A percentile compares a stretch with the other conserved stretches of the same genome.
phyloP scores from a whole-genome alignment of 2,113 vertebrate species.

The Carassius gibelio region DNA sequence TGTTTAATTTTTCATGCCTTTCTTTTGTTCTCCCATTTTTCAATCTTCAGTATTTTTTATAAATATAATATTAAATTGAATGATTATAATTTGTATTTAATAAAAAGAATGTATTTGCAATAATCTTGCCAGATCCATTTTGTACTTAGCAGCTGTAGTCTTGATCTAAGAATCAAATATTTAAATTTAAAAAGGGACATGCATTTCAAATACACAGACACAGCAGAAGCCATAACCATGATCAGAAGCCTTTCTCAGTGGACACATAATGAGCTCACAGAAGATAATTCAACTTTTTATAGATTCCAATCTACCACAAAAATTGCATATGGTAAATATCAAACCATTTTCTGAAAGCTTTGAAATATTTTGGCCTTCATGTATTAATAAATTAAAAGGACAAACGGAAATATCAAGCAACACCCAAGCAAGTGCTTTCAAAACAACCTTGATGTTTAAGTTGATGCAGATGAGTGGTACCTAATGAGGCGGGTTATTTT shows the following conservation, averaged over 20 bases:
- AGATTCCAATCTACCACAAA: neutral
- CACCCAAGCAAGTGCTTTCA: neutral
- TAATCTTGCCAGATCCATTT: neutral
- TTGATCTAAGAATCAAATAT: constrained; percentile 23
- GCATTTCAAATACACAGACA: neutral
- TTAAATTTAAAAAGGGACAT: neutral
- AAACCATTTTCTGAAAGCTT: neutral
- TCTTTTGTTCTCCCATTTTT: too few relatives aligned
- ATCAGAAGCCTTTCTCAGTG: neutral
- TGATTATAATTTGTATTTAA: neutral
- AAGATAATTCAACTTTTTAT: neutral
- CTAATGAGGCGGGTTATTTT: too few relatives aligned
- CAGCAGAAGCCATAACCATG: neutral
- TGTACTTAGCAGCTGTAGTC: constrained; percentile 16
- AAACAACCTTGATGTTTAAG: too few relatives aligned
- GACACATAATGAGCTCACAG: neutral
- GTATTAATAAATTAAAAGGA: neutral
- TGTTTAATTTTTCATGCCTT: too few relatives aligned
- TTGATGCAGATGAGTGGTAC: too few relatives aligned
- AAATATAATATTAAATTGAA: neutral
- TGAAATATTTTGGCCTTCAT: neutral
- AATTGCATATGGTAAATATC: neutral
- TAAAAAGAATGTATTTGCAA: neutral
- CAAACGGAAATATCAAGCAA: neutral
- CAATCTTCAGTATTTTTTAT: neutral